A percentile compares a stretch with the other conserved stretches of the same genome.
Conservation (phyloP, 2,888 invertebrate species). For the Xestia c-nigrum region DNA sequence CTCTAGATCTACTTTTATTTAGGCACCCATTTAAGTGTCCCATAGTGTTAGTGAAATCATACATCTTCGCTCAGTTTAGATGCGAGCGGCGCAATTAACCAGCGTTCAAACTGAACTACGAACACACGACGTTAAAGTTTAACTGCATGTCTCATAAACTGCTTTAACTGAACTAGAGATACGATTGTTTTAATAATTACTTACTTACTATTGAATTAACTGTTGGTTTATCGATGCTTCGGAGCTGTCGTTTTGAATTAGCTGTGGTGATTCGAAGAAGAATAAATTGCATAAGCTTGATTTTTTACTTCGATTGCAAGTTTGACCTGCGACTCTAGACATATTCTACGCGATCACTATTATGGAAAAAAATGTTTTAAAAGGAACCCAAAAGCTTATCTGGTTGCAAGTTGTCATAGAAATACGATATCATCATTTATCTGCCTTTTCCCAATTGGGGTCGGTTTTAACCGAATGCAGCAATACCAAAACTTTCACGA, state of each 20-base stretch:
- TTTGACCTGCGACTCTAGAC: too few species aligned
- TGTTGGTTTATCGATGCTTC: conserved; percentile 51
- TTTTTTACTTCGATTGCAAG: not conserved
- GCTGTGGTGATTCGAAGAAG: not conserved
- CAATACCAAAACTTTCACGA: too few species aligned
- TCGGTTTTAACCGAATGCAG: too few species aligned
- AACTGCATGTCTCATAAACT: conserved; percentile 64
- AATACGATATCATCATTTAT: not conserved
- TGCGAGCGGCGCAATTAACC: conserved; percentile 56
- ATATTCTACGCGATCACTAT: not conserved
- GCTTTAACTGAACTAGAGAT: conserved; percentile 53
- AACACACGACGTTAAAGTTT: conserved; percentile 60
- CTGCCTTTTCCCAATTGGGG: not conserved
- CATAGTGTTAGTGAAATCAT: not conserved
- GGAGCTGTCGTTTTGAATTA: conserved; percentile 15
- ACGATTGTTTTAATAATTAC: conserved; percentile 62
- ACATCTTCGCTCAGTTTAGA: conserved; percentile 41
- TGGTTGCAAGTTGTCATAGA: not conserved
- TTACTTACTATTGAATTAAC: conserved; percentile 14
- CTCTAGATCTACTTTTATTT: not conserved
- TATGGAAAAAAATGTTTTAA: too few species aligned
- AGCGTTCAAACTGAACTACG: conserved; percentile 55
- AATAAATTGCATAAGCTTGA: not conserved
- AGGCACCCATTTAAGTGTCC: not conserved
- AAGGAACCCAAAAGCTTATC: not conserved